These are phyloP conservation scores for Mionectes macconnelli DNA, from an alignment of 2,113 vertebrate species.

Conservation along the genomic window DNA sequence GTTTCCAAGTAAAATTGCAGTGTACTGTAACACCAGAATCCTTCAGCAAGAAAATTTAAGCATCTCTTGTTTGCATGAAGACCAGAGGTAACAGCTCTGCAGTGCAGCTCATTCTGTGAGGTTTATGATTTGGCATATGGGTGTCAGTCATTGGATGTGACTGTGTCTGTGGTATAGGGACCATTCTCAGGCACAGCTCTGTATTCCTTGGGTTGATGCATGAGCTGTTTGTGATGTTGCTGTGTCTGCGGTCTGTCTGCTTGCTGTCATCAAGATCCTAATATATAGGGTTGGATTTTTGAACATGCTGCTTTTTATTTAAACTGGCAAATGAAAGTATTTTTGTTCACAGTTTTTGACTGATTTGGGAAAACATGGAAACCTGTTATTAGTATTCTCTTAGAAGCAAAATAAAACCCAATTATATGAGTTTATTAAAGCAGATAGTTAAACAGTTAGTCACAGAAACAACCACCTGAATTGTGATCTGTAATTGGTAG, in stretches of 20 bases:
- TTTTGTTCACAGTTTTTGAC: not conserved
- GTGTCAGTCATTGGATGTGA: not conserved
- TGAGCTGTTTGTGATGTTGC: not conserved
- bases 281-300: not conserved
- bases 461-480: not conserved
- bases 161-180: not conserved
- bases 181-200: not conserved
- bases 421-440: not conserved
- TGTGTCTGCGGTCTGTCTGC: not conserved
- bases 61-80: not conserved
- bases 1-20: not conserved
- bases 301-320: not conserved
- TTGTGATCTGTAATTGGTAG: not conserved
- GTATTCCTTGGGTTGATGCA: rapidly evolving
- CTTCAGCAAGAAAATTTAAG: not conserved
- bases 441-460: not conserved
- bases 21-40: not conserved
- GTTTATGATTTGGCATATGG: not conserved
- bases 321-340: not conserved
- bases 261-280: not conserved
- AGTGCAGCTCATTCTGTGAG: not conserved
- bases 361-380: not conserved
- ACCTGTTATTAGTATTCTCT: not conserved
- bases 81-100: not conserved
- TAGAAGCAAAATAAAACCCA: not conserved